Evolutionary conservation across 2,113 vertebrate species (phyloP).

Genomic region (Chaetorhynchus papuensis): DNA sequence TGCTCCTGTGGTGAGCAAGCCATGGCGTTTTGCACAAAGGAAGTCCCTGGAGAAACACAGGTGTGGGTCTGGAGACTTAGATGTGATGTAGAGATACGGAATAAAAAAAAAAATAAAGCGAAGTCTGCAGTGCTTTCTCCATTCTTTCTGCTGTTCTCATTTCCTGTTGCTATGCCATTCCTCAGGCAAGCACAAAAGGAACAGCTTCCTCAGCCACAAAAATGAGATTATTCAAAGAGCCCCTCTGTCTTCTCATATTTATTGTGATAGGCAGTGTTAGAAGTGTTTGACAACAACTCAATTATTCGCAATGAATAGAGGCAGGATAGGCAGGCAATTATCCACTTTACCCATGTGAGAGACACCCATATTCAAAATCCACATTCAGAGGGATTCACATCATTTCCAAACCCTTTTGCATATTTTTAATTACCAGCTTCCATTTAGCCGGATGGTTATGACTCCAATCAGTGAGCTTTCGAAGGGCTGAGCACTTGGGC

Average conservation of each 20-base stretch:
- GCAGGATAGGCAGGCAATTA: constrained; percentile 61
- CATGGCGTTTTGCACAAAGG: background rate
- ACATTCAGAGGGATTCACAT: constrained; percentile 29
- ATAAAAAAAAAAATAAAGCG: background rate
- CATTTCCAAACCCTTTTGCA: constrained; percentile 56
- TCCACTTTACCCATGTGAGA: constrained; percentile 53
- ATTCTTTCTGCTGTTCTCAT: background rate
- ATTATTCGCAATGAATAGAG: constrained; percentile 49
- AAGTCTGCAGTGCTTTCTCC: background rate
- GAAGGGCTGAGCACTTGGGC: constrained; percentile 42
- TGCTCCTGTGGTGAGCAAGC: accelerated
- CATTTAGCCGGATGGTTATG: constrained; percentile 24
- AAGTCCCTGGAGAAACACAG: background rate
- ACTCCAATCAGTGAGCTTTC: constrained; percentile 51
- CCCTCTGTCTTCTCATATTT: constrained; percentile 34
- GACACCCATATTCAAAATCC: constrained; percentile 52
- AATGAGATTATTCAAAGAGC: constrained; percentile 45
- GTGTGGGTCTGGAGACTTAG: background rate
- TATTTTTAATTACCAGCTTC: constrained; percentile 65
- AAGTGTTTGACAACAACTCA: constrained; percentile 69
- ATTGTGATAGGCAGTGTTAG: constrained; percentile 52
- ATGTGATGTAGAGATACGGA: accelerated
- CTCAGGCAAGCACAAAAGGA: constrained; percentile 38
- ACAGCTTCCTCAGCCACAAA: constrained; percentile 33
- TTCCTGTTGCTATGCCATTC: constrained; percentile 58